Conservation (phyloP, 2,888 invertebrate genomes). For the Cremastinae sp. region DNA sequence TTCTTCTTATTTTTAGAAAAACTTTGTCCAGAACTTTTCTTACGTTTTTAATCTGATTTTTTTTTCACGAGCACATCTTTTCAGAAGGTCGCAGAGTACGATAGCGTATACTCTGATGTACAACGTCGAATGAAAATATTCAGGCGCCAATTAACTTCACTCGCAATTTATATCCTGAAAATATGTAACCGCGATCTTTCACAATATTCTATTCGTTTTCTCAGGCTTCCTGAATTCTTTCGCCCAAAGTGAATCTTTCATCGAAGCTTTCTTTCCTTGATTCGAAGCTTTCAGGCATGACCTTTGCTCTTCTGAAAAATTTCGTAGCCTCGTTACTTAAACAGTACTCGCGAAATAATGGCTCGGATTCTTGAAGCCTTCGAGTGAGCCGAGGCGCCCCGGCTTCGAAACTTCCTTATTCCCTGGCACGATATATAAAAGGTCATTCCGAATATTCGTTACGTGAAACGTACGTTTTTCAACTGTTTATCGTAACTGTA, state of each 20-base stretch:
- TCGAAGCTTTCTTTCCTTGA: too few relatives aligned
- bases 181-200: too few relatives aligned
- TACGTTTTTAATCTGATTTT: not conserved
- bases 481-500: not conserved
- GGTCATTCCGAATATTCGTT: not conserved
- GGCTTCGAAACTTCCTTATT: conserved; percentile 1
- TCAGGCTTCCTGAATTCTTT: too few relatives aligned
- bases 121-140: too few relatives aligned
- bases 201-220: too few relatives aligned
- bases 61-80: conserved; percentile 5
- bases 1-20: not conserved
- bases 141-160: too few relatives aligned
- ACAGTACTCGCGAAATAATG: not conserved
- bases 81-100: not conserved
- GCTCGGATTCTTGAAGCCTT: not conserved
- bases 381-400: not conserved
- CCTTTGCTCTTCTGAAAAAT: too few relatives aligned
- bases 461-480: not conserved
- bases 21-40: not conserved
- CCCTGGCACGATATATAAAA: not conserved
- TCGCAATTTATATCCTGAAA: too few relatives aligned
- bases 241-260: too few relatives aligned
- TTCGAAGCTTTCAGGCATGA: too few relatives aligned
- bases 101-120: too few relatives aligned
- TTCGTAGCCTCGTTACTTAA: not conserved